Conservation (phyloP, 2,888 invertebrate genomes). For the Spisula solida region DNA sequence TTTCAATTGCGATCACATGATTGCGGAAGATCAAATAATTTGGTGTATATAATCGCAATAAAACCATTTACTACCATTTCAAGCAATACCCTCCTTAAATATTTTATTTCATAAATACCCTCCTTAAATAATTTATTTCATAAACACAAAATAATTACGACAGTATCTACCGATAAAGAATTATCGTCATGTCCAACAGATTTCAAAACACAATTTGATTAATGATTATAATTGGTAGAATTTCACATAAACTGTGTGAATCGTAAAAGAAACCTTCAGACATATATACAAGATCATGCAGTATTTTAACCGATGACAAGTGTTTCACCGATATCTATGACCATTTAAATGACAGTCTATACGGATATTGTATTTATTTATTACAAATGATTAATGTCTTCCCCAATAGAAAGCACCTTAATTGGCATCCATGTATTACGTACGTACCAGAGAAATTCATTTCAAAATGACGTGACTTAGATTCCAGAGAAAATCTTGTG, state of each 20-base stretch:
- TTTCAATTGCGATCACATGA: conserved; percentile 36
- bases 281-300: not conserved
- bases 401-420: too few species aligned
- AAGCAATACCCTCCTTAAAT: conserved; percentile 44
- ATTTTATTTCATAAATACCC: conserved; percentile 30
- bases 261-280: conserved; percentile 12
- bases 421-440: too few species aligned
- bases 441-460: too few species aligned
- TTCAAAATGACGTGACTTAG: too few species aligned
- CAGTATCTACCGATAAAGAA: not conserved
- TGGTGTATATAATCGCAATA: conserved; percentile 52
- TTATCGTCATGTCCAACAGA: not conserved
- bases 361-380: not conserved
- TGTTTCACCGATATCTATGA: not conserved
- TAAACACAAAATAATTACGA: conserved; percentile 24
- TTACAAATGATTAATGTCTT: too few species aligned
- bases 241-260: not conserved
- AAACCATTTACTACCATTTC: conserved; percentile 53
- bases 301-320: not conserved
- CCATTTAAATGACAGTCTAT: not conserved
- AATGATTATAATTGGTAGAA: not conserved
- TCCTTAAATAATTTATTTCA: conserved; percentile 36
- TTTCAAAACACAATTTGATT: not conserved
- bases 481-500: too few species aligned
- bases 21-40: conserved; percentile 49